Conservation (phyloP, 2,797 vertebrate species). For the Typhlichthys subterraneus region DNA sequence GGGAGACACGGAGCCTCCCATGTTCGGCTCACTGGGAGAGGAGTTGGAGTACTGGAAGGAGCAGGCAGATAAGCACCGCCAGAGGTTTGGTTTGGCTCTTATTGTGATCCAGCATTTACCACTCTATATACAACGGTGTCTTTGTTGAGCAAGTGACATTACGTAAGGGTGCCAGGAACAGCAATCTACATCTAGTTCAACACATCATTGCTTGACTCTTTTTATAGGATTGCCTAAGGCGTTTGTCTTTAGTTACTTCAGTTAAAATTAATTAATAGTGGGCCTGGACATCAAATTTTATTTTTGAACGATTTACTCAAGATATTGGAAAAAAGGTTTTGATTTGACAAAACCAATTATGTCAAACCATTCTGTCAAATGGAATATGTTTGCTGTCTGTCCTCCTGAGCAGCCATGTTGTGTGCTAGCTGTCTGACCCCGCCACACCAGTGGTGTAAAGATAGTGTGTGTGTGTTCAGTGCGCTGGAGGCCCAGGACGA, state of each 20-base stretch:
- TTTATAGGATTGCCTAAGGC: too few species aligned
- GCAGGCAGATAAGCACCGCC: constrained; percentile 80
- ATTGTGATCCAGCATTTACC: too few species aligned
- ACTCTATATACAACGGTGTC: neutral
- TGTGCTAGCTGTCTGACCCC: too few species aligned
- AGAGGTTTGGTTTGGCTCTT: constrained; percentile 73
- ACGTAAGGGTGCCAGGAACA: too few species aligned
- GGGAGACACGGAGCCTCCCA: constrained; percentile 63
- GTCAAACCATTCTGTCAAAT: too few species aligned
- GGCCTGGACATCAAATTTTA: neutral
- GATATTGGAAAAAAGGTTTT: too few species aligned
- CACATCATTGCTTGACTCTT: too few species aligned
- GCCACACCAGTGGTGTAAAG: too few species aligned
- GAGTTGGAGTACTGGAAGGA: constrained; percentile 89
- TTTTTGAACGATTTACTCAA: too few species aligned
- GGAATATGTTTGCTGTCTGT: too few species aligned
- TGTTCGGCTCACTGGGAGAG: constrained; percentile 85
- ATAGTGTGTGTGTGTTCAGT: constrained; percentile 61
- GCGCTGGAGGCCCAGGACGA: constrained; percentile 87
- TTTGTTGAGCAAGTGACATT: neutral
- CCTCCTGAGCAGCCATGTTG: too few species aligned
- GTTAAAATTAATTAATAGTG: neutral
- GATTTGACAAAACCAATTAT: too few species aligned
- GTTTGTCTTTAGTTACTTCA: neutral
- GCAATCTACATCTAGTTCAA: neutral